Percentiles rank a stretch among this genome's conserved stretches.
Evolutionary conservation across 2,888 invertebrate species (phyloP).

Genomic region (Auanema sp.): DNA sequence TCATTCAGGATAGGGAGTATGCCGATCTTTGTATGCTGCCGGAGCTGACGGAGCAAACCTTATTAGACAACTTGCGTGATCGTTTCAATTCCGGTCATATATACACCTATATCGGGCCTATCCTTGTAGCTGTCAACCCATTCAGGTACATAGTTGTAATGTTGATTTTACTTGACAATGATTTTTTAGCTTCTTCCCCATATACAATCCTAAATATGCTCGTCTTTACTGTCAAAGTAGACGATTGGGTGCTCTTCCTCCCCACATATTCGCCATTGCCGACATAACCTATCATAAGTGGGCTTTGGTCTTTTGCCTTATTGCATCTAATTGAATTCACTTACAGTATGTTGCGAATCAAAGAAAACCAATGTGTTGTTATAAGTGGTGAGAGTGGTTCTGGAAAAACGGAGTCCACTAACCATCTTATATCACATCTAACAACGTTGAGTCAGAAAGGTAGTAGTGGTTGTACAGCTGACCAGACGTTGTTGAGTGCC

Average conservation of each 20-base stretch:
- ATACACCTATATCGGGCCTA: slow-evolving; percentile 85
- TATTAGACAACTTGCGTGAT: slow-evolving; percentile 81
- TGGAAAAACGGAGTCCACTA: slow-evolving; percentile 91
- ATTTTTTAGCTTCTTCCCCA: slow-evolving; percentile 79
- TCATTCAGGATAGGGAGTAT: slow-evolving; percentile 81
- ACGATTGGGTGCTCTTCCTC: slow-evolving; percentile 85
- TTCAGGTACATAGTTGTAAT: slow-evolving; percentile 69
- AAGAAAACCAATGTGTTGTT: slow-evolving; percentile 89
- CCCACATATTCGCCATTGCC: slow-evolving; percentile 89
- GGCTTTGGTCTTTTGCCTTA: slow-evolving; percentile 12
- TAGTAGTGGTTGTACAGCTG: slow-evolving; percentile 89
- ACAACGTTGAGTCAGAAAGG: slow-evolving; percentile 88
- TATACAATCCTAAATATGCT: slow-evolving; percentile 95
- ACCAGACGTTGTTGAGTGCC: slow-evolving; percentile 91
- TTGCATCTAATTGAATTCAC: neutral
- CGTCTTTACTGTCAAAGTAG: slow-evolving; percentile 87
- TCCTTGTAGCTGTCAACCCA: slow-evolving; percentile 86
- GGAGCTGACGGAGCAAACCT: slow-evolving; percentile 88
- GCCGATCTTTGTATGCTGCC: slow-evolving; percentile 93
- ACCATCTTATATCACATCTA: slow-evolving; percentile 88
- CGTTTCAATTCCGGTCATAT: slow-evolving; percentile 85
- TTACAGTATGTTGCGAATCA: slow-evolving; percentile 79
- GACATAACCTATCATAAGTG: slow-evolving; percentile 63
- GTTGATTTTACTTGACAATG: neutral
- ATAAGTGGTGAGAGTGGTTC: slow-evolving; percentile 69